Evolutionary conservation across 2,888 invertebrate genomes (phyloP), one percentile per base, ranked within the genome.

Genomic region (Sminthurinus aureus): DNA sequence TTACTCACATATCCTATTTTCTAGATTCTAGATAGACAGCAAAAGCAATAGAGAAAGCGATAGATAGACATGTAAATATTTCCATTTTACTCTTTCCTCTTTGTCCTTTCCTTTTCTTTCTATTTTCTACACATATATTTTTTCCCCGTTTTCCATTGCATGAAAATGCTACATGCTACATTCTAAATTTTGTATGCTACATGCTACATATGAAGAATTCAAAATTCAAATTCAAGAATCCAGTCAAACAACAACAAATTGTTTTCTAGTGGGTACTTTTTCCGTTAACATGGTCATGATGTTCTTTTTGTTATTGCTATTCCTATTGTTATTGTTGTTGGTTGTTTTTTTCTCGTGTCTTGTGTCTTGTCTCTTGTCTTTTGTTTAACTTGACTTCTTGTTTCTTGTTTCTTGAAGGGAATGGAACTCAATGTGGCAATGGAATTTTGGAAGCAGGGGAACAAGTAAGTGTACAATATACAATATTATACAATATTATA

Each of bases 401-500:
- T 58, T 58, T 58, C 15, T 58, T 58, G n/a, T 64, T 18, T 2
- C n/a, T 15, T 64, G n/a, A 0, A 18, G n/a, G 64, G 64, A 64
- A 64, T 64, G 64, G 64, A 64, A n/a, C 8, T 24, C 8, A 94
- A 86, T 99, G 99, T 91, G 99, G 99, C 88, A 99, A 99, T 92
- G 95, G 95, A 86, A 93, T 96, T 84, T 94, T 99, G 81, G 99
- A 99, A 90, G 96, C 98, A 96, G 78, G 99, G 99, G 91, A 96
- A 22, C 22, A 67, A 67, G 11, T 67, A 67, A 18, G 22, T 67
- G 96, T 87, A n/a, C n/a, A 67, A 20, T 67, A 96, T 87, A n/a
- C n/a, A 67, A 20, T 67, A 20, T 4, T 64, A 64, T 64, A n/a
- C 64, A 64, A 18, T 18, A 64, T 9, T 18, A 64, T 18, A 64